These are phyloP conservation scores for Papilio helenus DNA, from an alignment of 1,140 invertebrate species.

Conservation along the genomic window DNA sequence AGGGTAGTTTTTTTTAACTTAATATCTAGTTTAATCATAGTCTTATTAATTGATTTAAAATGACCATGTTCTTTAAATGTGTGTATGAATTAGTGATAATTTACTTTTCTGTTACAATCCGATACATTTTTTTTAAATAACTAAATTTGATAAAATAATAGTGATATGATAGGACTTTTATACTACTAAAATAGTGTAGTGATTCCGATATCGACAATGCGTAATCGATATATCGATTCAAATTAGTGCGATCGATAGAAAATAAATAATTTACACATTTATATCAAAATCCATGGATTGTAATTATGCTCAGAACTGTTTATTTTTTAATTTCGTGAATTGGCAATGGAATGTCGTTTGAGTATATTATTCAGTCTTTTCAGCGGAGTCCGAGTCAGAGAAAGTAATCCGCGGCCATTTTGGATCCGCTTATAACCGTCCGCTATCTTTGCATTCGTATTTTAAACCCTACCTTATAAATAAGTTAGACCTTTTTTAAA, in stretches of 20 bases:
- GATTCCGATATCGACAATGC: neutral
- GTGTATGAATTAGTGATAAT: neutral
- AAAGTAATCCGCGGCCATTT: neutral
- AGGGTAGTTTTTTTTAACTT: neutral
- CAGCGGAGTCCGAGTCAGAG: constrained; percentile 40
- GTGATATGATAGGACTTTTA: neutral
- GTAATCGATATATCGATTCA: neutral
- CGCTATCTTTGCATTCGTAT: constrained; percentile 27
- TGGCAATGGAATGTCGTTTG: constrained; percentile 60
- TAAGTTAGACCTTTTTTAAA: constrained; percentile 32
- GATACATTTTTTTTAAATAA: neutral
- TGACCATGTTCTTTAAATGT: neutral
- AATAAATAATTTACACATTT: too few species aligned
- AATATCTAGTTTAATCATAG: constrained; percentile 9
- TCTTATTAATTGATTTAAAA: constrained; percentile 19
- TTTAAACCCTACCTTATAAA: constrained; percentile 34
- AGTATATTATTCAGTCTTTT: constrained; percentile 60
- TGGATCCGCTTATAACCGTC: constrained; percentile 5
- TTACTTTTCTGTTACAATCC: too few species aligned
- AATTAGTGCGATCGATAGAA: neutral
- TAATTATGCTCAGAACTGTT: constrained; percentile 24
- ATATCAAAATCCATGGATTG: neutral
- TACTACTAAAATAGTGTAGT: neutral
- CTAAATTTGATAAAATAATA: neutral
- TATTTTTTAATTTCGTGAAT: constrained; percentile 8